Conservation (phyloP, 1,140 invertebrate species). For the Panagrolaimus sp. region DNA sequence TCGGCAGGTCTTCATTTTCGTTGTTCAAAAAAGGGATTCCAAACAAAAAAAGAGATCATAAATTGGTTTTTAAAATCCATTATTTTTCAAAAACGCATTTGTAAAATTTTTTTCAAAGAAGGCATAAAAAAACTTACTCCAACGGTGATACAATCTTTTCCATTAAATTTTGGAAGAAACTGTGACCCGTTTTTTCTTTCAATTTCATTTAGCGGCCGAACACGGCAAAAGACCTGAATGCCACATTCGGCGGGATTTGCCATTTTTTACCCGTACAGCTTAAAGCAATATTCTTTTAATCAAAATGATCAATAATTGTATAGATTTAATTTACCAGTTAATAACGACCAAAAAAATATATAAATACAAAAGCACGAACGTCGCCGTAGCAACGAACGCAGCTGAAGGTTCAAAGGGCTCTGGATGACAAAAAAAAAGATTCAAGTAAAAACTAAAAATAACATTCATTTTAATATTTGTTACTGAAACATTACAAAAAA, state of each 20-base stretch:
- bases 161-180: constrained; percentile 93
- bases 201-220: constrained; percentile 91
- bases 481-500: too few relatives aligned
- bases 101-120: background rate
- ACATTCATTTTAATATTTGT: too few relatives aligned
- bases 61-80: constrained; percentile 3
- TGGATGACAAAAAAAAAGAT: too few relatives aligned
- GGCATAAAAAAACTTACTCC: constrained; percentile 73
- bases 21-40: too few relatives aligned
- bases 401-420: background rate
- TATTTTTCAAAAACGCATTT: background rate
- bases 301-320: background rate
- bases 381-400: constrained; percentile 9
- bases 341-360: too few relatives aligned
- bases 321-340: background rate
- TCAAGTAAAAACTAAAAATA: too few relatives aligned
- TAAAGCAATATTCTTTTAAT: background rate
- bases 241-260: constrained; percentile 48
- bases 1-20: too few relatives aligned
- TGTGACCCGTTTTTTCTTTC: constrained; percentile 96
- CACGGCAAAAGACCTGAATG: constrained; percentile 81
- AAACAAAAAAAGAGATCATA: background rate
- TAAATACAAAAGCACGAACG: background rate
- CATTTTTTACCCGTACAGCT: constrained; percentile 14
- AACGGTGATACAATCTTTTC: constrained; percentile 89